phyloP scores from a whole-genome alignment of 2,888 invertebrate species.

The Cabera pusaria region DNA sequence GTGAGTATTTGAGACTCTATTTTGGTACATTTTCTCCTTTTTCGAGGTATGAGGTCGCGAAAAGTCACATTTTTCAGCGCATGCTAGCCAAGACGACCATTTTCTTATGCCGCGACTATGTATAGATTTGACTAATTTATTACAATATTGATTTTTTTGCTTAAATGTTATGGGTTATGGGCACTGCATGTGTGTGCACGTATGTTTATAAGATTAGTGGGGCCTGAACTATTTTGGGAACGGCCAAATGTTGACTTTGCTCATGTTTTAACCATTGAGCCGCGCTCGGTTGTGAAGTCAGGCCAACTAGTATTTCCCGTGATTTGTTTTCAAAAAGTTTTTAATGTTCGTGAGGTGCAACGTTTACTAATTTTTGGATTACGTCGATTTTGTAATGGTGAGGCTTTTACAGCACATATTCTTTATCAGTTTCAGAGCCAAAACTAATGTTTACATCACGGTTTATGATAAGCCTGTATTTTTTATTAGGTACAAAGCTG shows the following conservation, averaged over 20 bases:
- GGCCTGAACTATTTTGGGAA: conserved; percentile 80
- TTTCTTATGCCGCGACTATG: conserved; percentile 42
- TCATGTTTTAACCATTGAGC: conserved; percentile 58
- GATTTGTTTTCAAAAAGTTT: conserved; percentile 18
- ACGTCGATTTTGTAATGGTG: no score
- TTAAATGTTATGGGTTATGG: conserved; percentile 41
- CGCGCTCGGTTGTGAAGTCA: conserved; percentile 39
- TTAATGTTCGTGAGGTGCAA: conserved; percentile 20
- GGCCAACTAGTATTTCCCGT: conserved; percentile 22
- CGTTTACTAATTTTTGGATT: no score
- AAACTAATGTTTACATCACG: conserved; percentile 50
- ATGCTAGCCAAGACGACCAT: conserved; percentile 60
- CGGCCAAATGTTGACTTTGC: conserved; percentile 71
- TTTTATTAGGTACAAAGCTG: no score
- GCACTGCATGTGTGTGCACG: conserved; percentile 59
- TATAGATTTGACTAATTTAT: conserved; percentile 48
- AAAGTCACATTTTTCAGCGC: conserved; percentile 73
- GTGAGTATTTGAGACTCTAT: conserved; percentile 62
- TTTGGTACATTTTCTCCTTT: conserved; percentile 61
- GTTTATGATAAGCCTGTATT: conserved; percentile 50
- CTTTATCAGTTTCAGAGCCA: conserved; percentile 59
- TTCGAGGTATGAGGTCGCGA: conserved; percentile 53
- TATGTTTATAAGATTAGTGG: conserved; percentile 80
- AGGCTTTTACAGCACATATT: no score
- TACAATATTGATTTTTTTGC: conserved; percentile 76